Percentiles rank a stretch among this genome's conserved stretches.
Conservation (phyloP, 2,113 vertebrate species). For the Ophiodon elongatus region DNA sequence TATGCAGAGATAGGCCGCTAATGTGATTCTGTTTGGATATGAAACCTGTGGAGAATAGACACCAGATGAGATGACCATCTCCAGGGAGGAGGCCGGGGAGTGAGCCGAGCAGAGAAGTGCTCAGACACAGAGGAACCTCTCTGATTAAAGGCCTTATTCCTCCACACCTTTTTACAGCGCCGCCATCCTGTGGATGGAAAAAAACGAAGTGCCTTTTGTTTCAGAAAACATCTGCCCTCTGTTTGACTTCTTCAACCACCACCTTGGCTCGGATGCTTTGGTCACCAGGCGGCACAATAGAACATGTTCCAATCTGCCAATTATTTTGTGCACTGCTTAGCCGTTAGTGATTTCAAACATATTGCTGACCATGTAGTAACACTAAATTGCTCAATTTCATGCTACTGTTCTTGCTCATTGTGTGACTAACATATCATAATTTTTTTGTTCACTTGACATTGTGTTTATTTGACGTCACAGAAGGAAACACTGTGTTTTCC, state of each 20-base stretch:
- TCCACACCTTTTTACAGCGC: constrained; percentile 42
- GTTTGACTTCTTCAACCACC: constrained; percentile 44
- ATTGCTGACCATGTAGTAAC: background rate
- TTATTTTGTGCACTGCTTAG: constrained; percentile 15
- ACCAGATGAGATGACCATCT: constrained; percentile 66
- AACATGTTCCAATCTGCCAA: constrained; percentile 1
- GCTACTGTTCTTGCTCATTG: background rate
- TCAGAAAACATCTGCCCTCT: constrained; percentile 55
- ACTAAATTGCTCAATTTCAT: constrained; percentile 8
- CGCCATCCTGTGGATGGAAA: constrained; percentile 36
- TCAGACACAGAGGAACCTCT: constrained; percentile 71
- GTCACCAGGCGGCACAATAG: constrained; percentile 11
- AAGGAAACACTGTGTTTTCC: constrained; percentile 5
- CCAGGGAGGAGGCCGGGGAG: constrained; percentile 47
- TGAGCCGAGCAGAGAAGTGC: constrained; percentile 35
- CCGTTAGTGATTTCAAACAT: background rate
- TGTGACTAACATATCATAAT: background rate
- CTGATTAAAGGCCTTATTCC: constrained; percentile 67
- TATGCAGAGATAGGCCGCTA: constrained; percentile 46
- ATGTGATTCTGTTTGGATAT: constrained; percentile 71
- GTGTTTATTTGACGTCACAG: background rate
- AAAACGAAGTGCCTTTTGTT: constrained; percentile 37
- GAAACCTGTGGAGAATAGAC: constrained; percentile 57
- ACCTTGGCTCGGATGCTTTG: constrained; percentile 35
- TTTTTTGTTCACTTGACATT: background rate